Evolutionary conservation across 2,888 invertebrate species (phyloP).

Genomic region (Epinotia brunnichana): DNA sequence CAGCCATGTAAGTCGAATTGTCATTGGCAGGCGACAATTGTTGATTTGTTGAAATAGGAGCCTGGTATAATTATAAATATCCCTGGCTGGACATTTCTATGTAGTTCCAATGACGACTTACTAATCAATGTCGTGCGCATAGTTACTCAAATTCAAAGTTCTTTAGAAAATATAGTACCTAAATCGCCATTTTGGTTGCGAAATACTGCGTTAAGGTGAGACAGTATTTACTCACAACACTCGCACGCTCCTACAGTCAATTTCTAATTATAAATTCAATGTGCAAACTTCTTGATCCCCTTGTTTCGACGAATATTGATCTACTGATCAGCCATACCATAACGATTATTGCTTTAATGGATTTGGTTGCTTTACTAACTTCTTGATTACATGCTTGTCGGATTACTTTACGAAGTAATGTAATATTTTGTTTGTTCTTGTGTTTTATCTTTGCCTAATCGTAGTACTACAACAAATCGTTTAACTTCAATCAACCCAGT

Average conservation of each 20-base stretch:
- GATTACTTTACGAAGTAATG: neutral
- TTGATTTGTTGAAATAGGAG: too few species aligned
- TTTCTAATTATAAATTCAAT: slow-evolving; percentile 63
- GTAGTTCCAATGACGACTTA: too few species aligned
- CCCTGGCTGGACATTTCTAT: too few species aligned
- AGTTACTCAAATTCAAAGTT: too few species aligned
- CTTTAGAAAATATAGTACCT: too few species aligned
- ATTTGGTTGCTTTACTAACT: slow-evolving; percentile 9
- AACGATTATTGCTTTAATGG: slow-evolving; percentile 34
- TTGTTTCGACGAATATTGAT: slow-evolving; percentile 33
- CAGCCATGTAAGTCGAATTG: too few species aligned
- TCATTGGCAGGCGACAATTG: too few species aligned
- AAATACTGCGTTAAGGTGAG: too few species aligned
- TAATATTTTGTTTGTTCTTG: neutral
- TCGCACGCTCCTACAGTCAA: slow-evolving; percentile 52
- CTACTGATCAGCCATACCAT: slow-evolving; percentile 23
- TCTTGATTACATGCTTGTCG: slow-evolving; percentile 10
- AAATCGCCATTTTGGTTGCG: too few species aligned
- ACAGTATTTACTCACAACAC: too few species aligned
- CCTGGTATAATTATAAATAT: too few species aligned
- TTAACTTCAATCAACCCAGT: neutral
- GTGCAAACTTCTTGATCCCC: slow-evolving; percentile 52
- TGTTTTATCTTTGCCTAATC: neutral
- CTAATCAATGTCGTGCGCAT: too few species aligned
- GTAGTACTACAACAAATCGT: neutral